Conservation (phyloP, 2,797 vertebrate genomes). For the Pteronotus mesoamericanus region DNA sequence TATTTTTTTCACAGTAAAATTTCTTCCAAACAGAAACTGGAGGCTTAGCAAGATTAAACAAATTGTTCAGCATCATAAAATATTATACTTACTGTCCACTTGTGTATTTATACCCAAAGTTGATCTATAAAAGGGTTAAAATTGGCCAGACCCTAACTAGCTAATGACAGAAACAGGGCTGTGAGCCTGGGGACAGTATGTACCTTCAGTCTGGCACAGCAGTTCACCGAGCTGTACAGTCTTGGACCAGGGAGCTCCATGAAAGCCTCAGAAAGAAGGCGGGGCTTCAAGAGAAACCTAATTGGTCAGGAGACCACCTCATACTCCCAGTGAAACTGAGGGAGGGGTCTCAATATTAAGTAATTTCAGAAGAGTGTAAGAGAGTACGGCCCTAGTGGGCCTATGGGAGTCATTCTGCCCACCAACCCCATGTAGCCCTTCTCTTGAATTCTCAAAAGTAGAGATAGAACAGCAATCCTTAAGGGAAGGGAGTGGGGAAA, state of each 20-base stretch:
- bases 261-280: neutral
- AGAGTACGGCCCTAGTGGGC: neutral
- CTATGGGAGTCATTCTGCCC: neutral
- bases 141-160: neutral
- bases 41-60: neutral
- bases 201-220: neutral
- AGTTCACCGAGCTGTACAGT: neutral
- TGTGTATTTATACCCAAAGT: neutral
- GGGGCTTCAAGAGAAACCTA: neutral
- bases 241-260: neutral
- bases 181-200: neutral
- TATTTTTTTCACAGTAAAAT: neutral
- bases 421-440: neutral
- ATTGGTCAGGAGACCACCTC: neutral
- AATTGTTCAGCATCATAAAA: neutral
- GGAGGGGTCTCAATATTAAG: neutral
- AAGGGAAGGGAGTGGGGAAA: neutral
- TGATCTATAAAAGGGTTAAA: neutral
- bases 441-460: neutral
- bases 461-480: neutral
- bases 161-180: neutral
- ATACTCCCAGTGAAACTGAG: neutral
- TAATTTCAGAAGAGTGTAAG: neutral
- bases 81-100: neutral
- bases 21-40: slow-evolving; percentile 11